phyloP scores from a whole-genome alignment of 2,797 vertebrate genomes.

The Carduelis carduelis region DNA sequence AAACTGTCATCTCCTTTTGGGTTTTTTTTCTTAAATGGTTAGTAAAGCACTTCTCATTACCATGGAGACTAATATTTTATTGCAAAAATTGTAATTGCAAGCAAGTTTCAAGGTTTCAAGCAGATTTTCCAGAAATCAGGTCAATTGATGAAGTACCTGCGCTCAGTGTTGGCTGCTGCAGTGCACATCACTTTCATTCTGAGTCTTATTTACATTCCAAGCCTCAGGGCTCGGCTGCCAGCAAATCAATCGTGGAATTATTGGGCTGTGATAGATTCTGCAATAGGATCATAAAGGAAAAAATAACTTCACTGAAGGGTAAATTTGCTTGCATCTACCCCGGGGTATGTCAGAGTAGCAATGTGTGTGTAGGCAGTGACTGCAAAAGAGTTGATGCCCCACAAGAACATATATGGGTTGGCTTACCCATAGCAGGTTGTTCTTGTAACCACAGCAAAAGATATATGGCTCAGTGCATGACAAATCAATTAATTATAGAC shows the following conservation, averaged over 20 bases:
- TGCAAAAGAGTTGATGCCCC: neutral
- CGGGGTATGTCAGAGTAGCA: neutral
- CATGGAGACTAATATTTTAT: conserved; percentile 63
- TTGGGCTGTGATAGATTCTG: conserved; percentile 39
- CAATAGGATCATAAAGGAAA: conserved; percentile 31
- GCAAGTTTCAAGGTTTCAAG: conserved; percentile 39
- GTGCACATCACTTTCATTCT: conserved; percentile 29
- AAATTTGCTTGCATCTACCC: conserved; percentile 13
- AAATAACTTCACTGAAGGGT: conserved; percentile 46
- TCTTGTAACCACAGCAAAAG: neutral
- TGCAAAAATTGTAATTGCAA: conserved; percentile 52
- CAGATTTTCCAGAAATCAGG: conserved; percentile 35
- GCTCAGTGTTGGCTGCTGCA: conserved; percentile 4
- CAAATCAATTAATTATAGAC: neutral
- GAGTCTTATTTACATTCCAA: conserved; percentile 60
- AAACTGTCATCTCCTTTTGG: conserved; percentile 14
- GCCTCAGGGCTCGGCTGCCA: conserved; percentile 28
- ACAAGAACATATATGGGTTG: neutral
- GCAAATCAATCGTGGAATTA: conserved; percentile 56
- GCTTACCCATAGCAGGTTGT: neutral
- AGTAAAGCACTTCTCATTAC: conserved; percentile 48
- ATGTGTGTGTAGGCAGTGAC: neutral
- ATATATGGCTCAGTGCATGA: neutral
- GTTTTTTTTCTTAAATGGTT: neutral
- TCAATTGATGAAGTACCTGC: conserved; percentile 60